Base-by-base conservation (phyloP, 2,888 invertebrate genomes). In the Chirona hameri region DNA sequence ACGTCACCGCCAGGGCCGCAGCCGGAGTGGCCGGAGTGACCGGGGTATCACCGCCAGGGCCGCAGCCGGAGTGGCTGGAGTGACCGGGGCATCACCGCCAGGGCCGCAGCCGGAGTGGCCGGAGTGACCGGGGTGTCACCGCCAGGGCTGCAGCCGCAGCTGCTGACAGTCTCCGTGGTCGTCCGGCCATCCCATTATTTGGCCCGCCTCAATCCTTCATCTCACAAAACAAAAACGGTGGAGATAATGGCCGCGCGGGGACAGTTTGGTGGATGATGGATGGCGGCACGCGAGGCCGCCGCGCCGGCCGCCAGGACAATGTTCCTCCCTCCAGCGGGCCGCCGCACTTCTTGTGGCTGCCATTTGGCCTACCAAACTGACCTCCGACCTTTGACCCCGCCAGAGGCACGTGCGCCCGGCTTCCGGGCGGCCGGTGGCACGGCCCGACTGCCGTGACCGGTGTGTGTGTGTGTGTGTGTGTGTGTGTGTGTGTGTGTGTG, bases 391-490 rank as follows among this genome's bases (percentile, higher is more conserved):
- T 81, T 82, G 83, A 82, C 84, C 83, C 80, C 79, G 83, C 84
- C 82, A 82, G 84, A 72, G 83, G 83, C 84, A 84, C 84, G 84
- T 84, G 84, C 83, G 82, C 82, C 81, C 82, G 81, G 82, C 82
- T 69, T 82, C 76, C 72, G 83, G 15, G 7, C 52, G 52, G 52
- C 12, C 39, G 39, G 52, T 2, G 52, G 52, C 52, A 52, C 52
- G 52, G 52, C 52, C 15, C 52, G 52, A 18, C 15, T 18, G 18
- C 52, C 52, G 52, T 52, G 52, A 18, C 52, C 52, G 10, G 15
- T 12, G 52, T 18, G 12, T 12, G 1, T 12, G 9, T 48, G 48
- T 48, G 48, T 48, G 48, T 48, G 12, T 48, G 48, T 48, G 82
- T 82, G 82, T 79, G 81, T 83, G 83, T n/a, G n/a, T n/a, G n/a